Evolutionary conservation across 2,888 invertebrate species (phyloP), one percentile per base, ranked within the genome.

Genomic region (Eupeodes latifasciatus): DNA sequence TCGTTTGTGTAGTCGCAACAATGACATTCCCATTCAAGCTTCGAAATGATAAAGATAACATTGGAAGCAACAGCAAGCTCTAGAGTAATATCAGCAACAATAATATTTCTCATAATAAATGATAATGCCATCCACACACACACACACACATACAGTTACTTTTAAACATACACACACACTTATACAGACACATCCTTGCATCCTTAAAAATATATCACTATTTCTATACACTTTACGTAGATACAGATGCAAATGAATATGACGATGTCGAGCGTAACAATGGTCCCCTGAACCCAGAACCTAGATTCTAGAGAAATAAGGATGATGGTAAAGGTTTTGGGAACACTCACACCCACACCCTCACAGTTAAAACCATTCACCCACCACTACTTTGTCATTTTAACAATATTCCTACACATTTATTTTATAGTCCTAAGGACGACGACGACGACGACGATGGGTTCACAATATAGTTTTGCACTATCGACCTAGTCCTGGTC

Each of bases 41-140:
- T 74, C 67, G 80, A 27, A 87, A 87, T 87, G 84, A 84, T 84
- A 80, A 62, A 87, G 87, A 87, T 87, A 87, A 87, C 80, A 81
- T 40, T 27, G 72, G 72, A 84, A 87, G 84, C 87, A 87, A 87
- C 87, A 87, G 83, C 75, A 81, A 80, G 57, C 78, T 72, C 66
- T 67, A 76, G 62, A 74, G 81, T 80, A 62, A 76, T 84, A 87
- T 87, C 87, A 84, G 84, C 84, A 87, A 87, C 87, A 87, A 87
- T 87, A 87, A 87, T 87, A 87, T 84, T 84, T 59, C 84, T 67
- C 84, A 77, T 81, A 84, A 87, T 81, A 80, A 87, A 87, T 81
- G 87, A 84, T 87, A 87, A 87, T 84, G 77, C 67, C 57, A 34
- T 47, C n/a, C 66, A 61, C 55, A 80, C 44, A 66, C 36, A 77